Evolutionary conservation across 2,797 vertebrate species (phyloP).

Genomic region (Craterocephalus amniculus): DNA sequence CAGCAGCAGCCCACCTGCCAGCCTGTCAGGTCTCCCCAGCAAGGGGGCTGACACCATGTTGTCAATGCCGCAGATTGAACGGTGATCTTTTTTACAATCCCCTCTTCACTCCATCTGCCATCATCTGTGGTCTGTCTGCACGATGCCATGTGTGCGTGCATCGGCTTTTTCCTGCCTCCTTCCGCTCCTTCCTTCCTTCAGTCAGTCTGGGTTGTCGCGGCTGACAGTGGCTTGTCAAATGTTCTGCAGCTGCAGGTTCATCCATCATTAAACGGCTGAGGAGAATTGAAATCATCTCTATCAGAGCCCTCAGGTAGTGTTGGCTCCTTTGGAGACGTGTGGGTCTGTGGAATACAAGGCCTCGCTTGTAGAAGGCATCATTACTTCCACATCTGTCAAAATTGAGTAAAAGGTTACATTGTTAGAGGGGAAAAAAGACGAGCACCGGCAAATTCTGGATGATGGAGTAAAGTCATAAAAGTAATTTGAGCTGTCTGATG

Average conservation of each 20-base stretch:
- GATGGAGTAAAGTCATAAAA: conserved; percentile 75
- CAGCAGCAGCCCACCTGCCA: conserved; percentile 78
- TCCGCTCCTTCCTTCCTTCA: conserved; percentile 72
- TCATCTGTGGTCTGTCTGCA: conserved; percentile 70
- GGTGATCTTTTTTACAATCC: conserved; percentile 65
- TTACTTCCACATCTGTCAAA: conserved; percentile 78
- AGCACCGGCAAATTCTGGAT: conserved; percentile 63
- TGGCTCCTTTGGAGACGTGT: conserved; percentile 48
- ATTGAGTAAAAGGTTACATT: conserved; percentile 76
- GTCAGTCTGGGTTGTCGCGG: conserved; percentile 71
- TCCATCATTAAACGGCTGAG: conserved; percentile 80
- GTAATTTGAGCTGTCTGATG: conserved; percentile 71
- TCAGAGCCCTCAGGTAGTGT: conserved; percentile 70
- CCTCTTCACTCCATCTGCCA: conserved; percentile 72
- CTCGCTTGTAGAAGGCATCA: conserved; percentile 69
- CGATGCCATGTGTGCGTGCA: conserved; percentile 32
- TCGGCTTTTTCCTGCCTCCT: conserved; percentile 56
- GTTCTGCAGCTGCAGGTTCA: conserved; percentile 75
- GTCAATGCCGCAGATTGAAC: conserved; percentile 77
- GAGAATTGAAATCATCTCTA: conserved; percentile 79
- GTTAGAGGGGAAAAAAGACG: conserved; percentile 48
- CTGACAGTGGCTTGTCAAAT: conserved; percentile 79
- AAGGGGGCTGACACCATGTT: conserved; percentile 77
- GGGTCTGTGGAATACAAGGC: conserved; percentile 56
- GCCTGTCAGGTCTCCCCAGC: conserved; percentile 73